A percentile compares a stretch with the other conserved stretches of the same genome.
Conservation (phyloP, 2,113 vertebrate genomes). For the Scalopus aquaticus region DNA sequence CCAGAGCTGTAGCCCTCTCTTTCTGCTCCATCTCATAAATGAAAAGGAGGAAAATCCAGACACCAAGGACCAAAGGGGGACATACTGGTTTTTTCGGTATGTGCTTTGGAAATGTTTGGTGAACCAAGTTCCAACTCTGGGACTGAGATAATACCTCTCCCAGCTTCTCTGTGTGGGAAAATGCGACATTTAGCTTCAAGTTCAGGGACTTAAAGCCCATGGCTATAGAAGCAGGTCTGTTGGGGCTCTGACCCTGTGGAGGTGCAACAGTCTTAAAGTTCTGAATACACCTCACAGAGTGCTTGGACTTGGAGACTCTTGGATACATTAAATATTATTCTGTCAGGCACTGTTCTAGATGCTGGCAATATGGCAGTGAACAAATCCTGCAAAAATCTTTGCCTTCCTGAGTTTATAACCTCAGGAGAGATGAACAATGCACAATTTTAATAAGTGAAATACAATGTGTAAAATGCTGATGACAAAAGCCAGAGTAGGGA, state of each 20-base stretch:
- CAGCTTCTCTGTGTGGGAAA: neutral
- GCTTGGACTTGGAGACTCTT: neutral
- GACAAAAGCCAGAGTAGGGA: neutral
- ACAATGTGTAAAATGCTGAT: neutral
- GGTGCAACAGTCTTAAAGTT: neutral
- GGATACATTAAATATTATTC: neutral
- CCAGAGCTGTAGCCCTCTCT: neutral
- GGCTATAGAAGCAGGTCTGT: neutral
- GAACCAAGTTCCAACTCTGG: neutral
- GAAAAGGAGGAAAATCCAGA: conserved; percentile 3
- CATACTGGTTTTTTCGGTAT: neutral
- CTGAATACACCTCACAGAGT: neutral
- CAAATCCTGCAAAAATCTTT: neutral
- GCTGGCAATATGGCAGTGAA: neutral
- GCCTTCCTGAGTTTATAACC: neutral
- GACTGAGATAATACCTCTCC: neutral
- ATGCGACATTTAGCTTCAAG: neutral
- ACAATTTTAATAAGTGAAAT: neutral
- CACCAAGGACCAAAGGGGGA: neutral
- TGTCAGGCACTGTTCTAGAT: neutral
- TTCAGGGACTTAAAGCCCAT: neutral
- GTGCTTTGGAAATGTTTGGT: neutral
- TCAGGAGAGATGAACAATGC: neutral
- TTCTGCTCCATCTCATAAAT: neutral
- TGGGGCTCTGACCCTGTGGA: neutral